A percentile compares a stretch with the other conserved stretches of the same genome.
These are phyloP conservation scores for Eupithecia tripunctaria DNA, from an alignment of 2,888 invertebrate species.

Conservation along the genomic window DNA sequence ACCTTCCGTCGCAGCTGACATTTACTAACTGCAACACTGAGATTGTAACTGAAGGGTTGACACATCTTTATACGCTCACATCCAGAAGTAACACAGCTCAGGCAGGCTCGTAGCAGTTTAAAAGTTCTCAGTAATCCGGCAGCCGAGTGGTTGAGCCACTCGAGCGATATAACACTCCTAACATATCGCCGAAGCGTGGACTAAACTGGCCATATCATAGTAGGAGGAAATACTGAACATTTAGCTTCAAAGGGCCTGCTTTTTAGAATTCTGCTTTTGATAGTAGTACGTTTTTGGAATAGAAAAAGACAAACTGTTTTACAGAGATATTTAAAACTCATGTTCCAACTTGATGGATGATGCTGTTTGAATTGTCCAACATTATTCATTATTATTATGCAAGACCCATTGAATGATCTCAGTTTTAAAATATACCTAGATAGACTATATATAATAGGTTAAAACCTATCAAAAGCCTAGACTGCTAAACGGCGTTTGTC, in stretches of 20 bases:
- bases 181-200: slow-evolving; percentile 51
- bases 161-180: slow-evolving; percentile 50
- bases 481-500: too few relatives aligned
- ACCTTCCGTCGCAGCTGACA: not conserved
- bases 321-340: too few relatives aligned
- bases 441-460: too few relatives aligned
- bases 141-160: slow-evolving; percentile 44
- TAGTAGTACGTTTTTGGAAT: not conserved
- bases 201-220: slow-evolving; percentile 28
- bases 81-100: slow-evolving; percentile 13
- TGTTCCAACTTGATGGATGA: too few relatives aligned
- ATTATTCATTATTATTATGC: too few relatives aligned
- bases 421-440: too few relatives aligned
- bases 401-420: too few relatives aligned
- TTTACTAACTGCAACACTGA: not conserved
- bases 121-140: slow-evolving; percentile 48
- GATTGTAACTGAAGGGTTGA: not conserved
- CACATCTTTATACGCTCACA: not conserved
- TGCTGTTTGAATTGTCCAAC: too few relatives aligned
- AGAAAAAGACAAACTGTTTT: not conserved
- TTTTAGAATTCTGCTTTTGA: not conserved
- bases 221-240: slow-evolving; percentile 17
- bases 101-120: slow-evolving; percentile 38
- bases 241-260: not conserved
- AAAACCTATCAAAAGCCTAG: too few relatives aligned